These are phyloP conservation scores for Empidonax alnorum DNA, from an alignment of 2,113 vertebrate species.

Conservation along the genomic window DNA sequence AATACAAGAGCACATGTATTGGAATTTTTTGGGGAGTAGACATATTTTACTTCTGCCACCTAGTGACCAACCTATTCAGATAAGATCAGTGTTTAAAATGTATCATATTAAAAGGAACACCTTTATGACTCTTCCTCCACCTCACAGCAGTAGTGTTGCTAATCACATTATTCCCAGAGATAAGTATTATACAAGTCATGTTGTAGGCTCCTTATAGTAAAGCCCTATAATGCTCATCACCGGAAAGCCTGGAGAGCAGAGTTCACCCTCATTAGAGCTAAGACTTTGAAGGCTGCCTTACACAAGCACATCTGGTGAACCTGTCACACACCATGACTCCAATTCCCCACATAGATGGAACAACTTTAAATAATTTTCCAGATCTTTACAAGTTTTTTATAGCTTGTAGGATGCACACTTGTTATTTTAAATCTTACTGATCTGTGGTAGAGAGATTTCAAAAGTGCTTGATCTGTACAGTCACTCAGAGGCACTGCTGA, in stretches of 20 bases:
- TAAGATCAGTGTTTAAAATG: neutral
- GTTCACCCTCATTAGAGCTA: constrained; percentile 32
- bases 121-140: neutral
- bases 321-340: neutral
- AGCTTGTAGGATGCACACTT: neutral
- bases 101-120: neutral
- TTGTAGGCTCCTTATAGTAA: constrained; percentile 8
- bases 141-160: neutral
- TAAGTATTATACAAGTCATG: neutral
- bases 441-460: neutral
- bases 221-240: neutral
- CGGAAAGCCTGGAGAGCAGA: neutral
- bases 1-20: neutral
- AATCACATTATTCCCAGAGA: constrained; percentile 20
- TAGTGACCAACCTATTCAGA: constrained; percentile 53
- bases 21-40: constrained; percentile 7
- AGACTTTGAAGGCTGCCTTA: constrained; percentile 19
- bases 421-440: constrained; percentile 29
- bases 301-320: constrained; percentile 3
- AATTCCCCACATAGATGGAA: neutral
- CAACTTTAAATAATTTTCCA: constrained; percentile 29
- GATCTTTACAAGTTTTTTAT: constrained; percentile 2
- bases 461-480: neutral
- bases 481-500: neutral
- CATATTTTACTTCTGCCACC: constrained; percentile 69